Conservation (phyloP, 1,140 invertebrate species). For the Aphis craccivora region DNA sequence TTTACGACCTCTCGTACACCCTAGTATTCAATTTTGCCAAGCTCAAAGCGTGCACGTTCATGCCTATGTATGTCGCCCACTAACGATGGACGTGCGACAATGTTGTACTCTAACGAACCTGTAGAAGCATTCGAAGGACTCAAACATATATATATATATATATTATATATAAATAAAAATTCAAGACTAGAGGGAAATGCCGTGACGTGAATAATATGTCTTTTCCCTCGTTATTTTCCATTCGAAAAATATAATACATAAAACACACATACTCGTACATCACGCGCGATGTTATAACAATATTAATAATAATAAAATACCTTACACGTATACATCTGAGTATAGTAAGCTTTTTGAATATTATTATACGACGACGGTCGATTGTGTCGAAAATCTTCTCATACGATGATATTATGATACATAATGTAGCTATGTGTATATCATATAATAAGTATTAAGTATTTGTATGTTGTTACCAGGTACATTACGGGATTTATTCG, state of each 20-base stretch:
- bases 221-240: constrained; percentile 50
- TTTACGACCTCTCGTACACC: constrained; percentile 14
- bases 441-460: not conserved
- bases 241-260: constrained; percentile 3
- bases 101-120: constrained; percentile 50
- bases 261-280: not conserved
- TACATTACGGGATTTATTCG: not conserved
- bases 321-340: not conserved
- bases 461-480: not conserved
- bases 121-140: not conserved
- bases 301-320: not conserved
- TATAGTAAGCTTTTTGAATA: not conserved
- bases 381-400: constrained; percentile 4
- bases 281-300: not conserved
- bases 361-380: not conserved
- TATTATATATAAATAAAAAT: not conserved
- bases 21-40: not conserved
- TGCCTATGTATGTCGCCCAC: not conserved
- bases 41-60: constrained; percentile 32
- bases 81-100: constrained; percentile 44
- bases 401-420: not conserved
- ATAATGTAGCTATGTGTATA: too few species aligned
- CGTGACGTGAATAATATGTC: not conserved
- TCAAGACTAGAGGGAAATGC: not conserved
- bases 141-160: not conserved